phyloP scores from a whole-genome alignment of 2,797 vertebrate species.

The Hafferia zeledoni region DNA sequence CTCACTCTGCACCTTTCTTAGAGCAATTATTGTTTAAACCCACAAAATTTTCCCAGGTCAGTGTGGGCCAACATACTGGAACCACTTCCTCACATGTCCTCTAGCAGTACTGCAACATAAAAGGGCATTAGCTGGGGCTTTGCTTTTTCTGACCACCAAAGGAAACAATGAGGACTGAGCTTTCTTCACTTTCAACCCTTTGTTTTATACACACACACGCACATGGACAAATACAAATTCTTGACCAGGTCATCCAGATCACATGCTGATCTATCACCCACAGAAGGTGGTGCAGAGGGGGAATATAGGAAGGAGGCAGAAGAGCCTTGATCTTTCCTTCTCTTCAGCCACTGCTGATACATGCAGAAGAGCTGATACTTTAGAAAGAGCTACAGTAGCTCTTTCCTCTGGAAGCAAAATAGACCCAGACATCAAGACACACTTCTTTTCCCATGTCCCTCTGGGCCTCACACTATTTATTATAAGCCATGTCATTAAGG shows the following conservation, averaged over 20 bases:
- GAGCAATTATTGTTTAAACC: neutral
- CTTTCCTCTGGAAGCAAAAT: neutral
- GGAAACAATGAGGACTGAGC: neutral
- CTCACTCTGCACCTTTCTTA: neutral
- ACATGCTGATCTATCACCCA: neutral
- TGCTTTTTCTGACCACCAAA: neutral
- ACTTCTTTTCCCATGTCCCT: neutral
- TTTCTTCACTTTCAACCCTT: neutral
- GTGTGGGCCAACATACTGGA: fast-evolving
- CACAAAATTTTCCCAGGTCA: neutral
- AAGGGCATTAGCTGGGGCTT: neutral
- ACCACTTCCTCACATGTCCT: neutral
- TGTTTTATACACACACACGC: neutral
- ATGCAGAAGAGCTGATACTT: neutral
- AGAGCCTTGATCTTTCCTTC: neutral
- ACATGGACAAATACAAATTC: neutral
- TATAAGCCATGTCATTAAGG: neutral
- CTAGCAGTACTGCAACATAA: neutral
- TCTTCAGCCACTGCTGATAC: neutral
- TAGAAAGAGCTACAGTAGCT: neutral
- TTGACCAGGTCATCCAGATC: neutral
- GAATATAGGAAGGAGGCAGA: neutral
- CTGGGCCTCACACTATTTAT: neutral
- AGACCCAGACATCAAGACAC: neutral
- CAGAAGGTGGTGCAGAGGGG: neutral